A percentile compares a stretch with the other conserved stretches of the same genome.
These are phyloP conservation scores for Papilio machaon DNA, from an alignment of 1,140 invertebrate genomes.

Conservation along the genomic window DNA sequence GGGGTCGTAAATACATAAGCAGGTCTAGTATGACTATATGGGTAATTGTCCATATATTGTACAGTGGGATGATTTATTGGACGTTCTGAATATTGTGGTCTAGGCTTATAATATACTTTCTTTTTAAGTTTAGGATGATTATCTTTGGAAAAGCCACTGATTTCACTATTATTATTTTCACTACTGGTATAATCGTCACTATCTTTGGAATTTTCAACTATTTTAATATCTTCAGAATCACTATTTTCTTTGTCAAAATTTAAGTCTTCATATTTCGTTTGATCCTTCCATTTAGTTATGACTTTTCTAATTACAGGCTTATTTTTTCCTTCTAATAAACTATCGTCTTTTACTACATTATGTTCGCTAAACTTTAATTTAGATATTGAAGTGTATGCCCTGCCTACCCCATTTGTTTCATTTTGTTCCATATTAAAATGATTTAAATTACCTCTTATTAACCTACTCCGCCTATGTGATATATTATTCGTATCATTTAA, in stretches of 20 bases:
- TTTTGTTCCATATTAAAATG: not conserved
- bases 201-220: slow-evolving; percentile 33
- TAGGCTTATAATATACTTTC: slow-evolving; percentile 50
- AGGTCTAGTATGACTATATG: slow-evolving; percentile 55
- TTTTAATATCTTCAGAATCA: slow-evolving; percentile 43
- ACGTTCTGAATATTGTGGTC: slow-evolving; percentile 55
- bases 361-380: slow-evolving; percentile 17
- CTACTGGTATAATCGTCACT: slow-evolving; percentile 42
- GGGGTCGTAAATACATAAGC: slow-evolving; percentile 65
- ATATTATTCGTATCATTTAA: not conserved
- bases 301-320: slow-evolving; percentile 72
- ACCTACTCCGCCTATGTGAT: slow-evolving; percentile 11
- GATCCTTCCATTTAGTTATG: slow-evolving; percentile 75
- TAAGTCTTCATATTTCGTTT: slow-evolving; percentile 67
- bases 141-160: slow-evolving; percentile 39
- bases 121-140: slow-evolving; percentile 36
- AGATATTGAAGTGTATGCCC: slow-evolving; percentile 7
- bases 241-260: slow-evolving; percentile 55
- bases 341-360: slow-evolving; percentile 28
- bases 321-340: slow-evolving; percentile 40
- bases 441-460: slow-evolving; percentile 38
- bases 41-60: slow-evolving; percentile 57
- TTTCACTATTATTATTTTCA: slow-evolving; percentile 39
- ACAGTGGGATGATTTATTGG: slow-evolving; percentile 63
- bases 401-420: not conserved